A percentile compares a stretch with the other conserved stretches of the same genome.
phyloP scores from a whole-genome alignment of 2,888 invertebrate species.

The Scaptomyza tumidula region DNA sequence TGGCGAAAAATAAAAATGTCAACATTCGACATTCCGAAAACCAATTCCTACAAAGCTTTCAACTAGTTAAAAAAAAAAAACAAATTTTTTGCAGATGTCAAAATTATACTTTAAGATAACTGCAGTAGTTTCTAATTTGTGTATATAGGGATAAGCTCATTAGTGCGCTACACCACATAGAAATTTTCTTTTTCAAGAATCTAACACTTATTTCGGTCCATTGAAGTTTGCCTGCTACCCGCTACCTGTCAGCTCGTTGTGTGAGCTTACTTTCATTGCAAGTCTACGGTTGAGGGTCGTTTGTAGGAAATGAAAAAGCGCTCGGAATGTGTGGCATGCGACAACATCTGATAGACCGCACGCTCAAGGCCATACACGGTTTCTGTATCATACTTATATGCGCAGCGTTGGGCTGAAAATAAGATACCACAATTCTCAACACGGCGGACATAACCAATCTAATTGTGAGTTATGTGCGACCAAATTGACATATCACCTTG shows the following conservation, averaged over 20 bases:
- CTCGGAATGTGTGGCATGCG: constrained; percentile 22
- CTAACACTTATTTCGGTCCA: background rate
- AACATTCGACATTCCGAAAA: constrained; percentile 24
- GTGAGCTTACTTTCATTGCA: background rate
- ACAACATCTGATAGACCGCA: constrained; percentile 9
- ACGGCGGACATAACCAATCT: constrained; percentile 22
- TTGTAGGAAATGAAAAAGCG: constrained; percentile 18
- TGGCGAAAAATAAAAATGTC: constrained; percentile 26
- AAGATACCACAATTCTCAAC: constrained; percentile 7
- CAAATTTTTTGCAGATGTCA: too few species aligned
- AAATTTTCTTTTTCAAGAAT: constrained; percentile 1
- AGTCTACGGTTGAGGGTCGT: background rate
- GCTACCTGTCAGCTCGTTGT: background rate
- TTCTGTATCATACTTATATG: constrained; percentile 16
- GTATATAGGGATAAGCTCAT: constrained; percentile 33
- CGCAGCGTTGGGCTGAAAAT: constrained; percentile 1
- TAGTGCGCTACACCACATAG: constrained; percentile 24
- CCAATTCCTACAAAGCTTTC: constrained; percentile 10
- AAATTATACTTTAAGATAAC: background rate
- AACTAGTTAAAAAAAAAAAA: background rate
- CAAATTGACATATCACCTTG: constrained; percentile 69
- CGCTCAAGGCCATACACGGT: constrained; percentile 29
- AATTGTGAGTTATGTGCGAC: constrained; percentile 61
- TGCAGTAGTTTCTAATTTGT: background rate
- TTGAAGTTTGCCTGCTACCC: background rate